These are phyloP conservation scores for human (Homo sapiens) DNA, from an alignment of 2,113 vertebrate species.

Conservation along the genomic window GRCh38 chr11:44311001-44311500, in stretches of 20 bases:
- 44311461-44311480: not conserved
- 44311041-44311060: not conserved
- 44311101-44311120: fast-evolving
- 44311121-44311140: fast-evolving
- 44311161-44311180: not conserved
- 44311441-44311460: not conserved
- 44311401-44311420: not conserved
- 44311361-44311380: not conserved
- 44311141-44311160: not conserved
- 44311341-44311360: not conserved
- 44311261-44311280: not conserved
- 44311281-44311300: not conserved
- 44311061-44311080: not conserved
- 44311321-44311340: not conserved
- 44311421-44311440: not conserved
- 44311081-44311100: not conserved
- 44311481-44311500: not conserved
- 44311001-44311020: not conserved
- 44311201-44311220: not conserved
- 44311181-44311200: not conserved
- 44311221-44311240: too few species aligned
- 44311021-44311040: not conserved
- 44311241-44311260: not conserved
- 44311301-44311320: not conserved
- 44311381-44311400: fast-evolving